A percentile compares a stretch with the other conserved stretches of the same genome.
Evolutionary conservation across 2,113 vertebrate genomes (phyloP).

Genomic region (Heteronetta atricapilla): DNA sequence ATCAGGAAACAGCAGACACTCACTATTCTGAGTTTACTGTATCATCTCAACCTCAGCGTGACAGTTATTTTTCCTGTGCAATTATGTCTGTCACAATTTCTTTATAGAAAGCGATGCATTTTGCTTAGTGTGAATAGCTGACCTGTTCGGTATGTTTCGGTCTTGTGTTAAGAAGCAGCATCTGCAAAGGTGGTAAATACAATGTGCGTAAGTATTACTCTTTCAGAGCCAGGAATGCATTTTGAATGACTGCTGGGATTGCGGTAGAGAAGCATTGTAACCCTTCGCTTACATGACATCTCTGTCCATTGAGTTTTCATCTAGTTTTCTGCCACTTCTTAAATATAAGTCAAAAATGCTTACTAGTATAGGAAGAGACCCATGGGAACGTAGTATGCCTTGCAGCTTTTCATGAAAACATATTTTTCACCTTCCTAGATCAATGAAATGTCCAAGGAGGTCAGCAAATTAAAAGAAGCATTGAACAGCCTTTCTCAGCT

Average conservation of each 20-base stretch:
- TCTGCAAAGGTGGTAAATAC: not conserved
- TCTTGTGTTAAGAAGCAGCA: not conserved
- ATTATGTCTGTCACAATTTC: not conserved
- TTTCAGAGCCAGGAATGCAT: not conserved
- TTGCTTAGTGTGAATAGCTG: not conserved
- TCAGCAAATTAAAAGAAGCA: constrained; percentile 93
- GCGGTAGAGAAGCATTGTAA: not conserved
- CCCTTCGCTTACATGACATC: not conserved
- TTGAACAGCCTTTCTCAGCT: constrained; percentile 97
- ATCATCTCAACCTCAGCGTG: not conserved
- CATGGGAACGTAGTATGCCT: not conserved
- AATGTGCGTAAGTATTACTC: not conserved
- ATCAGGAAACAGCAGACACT: not conserved
- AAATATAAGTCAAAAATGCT: not conserved
- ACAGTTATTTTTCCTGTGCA: not conserved
- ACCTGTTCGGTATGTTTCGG: not conserved
- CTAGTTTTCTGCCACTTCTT: not conserved
- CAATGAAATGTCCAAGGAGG: constrained; percentile 92
- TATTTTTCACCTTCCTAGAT: constrained; percentile 77
- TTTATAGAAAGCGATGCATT: not conserved
- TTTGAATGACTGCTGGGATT: not conserved
- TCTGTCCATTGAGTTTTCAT: not conserved
- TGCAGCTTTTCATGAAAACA: not conserved
- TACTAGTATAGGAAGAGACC: not conserved
- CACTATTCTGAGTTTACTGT: not conserved